Percentiles rank a stretch among this genome's conserved stretches.
phyloP scores from a whole-genome alignment of 2,797 vertebrate species.

The Pseudopleuronectes americanus region DNA sequence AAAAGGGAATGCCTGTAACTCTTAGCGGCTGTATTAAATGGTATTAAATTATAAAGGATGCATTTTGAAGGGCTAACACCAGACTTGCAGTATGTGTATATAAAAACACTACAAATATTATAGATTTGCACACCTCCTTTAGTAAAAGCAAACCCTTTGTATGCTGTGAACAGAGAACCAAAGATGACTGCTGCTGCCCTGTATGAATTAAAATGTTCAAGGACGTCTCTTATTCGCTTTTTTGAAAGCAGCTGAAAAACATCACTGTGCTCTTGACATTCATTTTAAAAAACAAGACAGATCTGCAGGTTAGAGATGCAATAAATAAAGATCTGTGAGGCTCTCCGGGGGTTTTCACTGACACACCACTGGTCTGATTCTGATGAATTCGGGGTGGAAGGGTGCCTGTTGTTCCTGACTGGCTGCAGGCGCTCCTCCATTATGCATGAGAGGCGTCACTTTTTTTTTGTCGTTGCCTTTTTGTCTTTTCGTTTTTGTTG shows the following conservation, averaged over 20 bases:
- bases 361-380: constrained; percentile 10
- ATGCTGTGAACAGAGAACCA: no score
- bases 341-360: background rate
- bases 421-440: constrained; percentile 36
- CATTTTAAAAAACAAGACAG: background rate
- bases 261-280: background rate
- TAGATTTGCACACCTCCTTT: no score
- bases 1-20: background rate
- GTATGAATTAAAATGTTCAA: background rate
- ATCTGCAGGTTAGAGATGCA: constrained; percentile 17
- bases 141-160: no score
- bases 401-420: constrained; percentile 25
- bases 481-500: background rate
- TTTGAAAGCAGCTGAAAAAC: background rate
- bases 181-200: background rate
- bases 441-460: constrained; percentile 40
- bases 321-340: constrained; percentile 9
- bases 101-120: no score
- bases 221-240: background rate
- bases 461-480: background rate
- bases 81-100: background rate
- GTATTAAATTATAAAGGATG: background rate
- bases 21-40: background rate
- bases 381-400: constrained; percentile 28
- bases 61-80: background rate